Evolutionary conservation across 1,140 invertebrate genomes (phyloP).

Genomic region (Lucilia sericata): DNA sequence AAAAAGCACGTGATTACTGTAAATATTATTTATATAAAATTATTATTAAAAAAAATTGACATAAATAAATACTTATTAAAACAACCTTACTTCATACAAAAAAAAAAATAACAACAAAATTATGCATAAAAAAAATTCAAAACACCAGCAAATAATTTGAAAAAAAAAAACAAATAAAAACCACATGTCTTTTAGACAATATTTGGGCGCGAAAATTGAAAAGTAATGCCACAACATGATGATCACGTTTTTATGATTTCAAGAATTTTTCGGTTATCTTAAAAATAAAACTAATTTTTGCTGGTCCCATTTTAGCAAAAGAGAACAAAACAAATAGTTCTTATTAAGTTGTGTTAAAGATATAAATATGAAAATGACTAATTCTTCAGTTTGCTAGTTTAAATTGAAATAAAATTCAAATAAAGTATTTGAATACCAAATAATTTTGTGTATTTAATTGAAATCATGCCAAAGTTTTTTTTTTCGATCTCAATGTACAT

Average conservation of each 20-base stretch:
- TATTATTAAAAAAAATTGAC: neutral
- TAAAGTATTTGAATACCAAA: neutral
- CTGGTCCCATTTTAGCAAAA: too few species aligned
- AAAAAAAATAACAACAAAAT: neutral
- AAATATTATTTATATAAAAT: neutral
- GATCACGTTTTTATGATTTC: neutral
- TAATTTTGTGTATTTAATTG: neutral
- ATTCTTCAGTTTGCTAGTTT: too few species aligned
- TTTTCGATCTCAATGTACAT: too few species aligned
- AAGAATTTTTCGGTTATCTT: neutral
- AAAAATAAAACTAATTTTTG: too few species aligned
- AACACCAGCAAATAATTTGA: neutral
- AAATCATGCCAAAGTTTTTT: neutral
- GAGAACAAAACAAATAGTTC: too few species aligned
- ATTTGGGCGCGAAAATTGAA: neutral
- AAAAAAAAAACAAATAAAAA: neutral
- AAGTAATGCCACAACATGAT: neutral
- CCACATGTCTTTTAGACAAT: too few species aligned
- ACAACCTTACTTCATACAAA: neutral
- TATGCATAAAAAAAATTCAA: neutral
- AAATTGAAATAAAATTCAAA: too few species aligned
- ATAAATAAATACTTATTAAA: neutral
- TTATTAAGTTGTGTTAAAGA: too few species aligned
- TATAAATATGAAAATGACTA: too few species aligned
- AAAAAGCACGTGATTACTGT: constrained; percentile 5